Conservation (phyloP, 2,797 vertebrate genomes). For the Heteromormyrus szaboi region DNA sequence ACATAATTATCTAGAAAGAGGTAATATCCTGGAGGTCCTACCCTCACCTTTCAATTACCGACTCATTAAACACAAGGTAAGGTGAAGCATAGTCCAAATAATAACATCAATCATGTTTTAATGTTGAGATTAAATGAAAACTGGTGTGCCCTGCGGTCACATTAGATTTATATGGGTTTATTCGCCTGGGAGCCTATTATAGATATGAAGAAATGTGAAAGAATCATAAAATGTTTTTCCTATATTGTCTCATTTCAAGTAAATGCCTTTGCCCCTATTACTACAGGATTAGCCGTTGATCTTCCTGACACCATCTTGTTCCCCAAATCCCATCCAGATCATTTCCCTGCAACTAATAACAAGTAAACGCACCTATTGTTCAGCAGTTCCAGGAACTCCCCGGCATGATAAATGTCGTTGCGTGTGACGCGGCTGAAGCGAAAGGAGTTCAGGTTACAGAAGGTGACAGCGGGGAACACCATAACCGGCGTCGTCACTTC, state of each 20-base stretch:
- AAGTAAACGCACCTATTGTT: conserved; percentile 81
- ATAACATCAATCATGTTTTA: not conserved
- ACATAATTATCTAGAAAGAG: not conserved
- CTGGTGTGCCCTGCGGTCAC: not conserved
- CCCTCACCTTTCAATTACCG: not conserved
- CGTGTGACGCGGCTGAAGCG: conserved; percentile 92
- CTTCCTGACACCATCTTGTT: not conserved
- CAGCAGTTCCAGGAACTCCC: conserved; percentile 90
- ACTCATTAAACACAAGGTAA: not conserved
- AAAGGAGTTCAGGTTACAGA: conserved; percentile 97
- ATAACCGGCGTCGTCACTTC: conserved; percentile 80
- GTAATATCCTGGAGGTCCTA: not conserved
- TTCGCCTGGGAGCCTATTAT: not conserved
- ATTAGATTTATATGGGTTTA: not conserved
- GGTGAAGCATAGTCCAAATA: not conserved
- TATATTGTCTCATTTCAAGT: not conserved
- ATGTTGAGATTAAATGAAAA: not conserved
- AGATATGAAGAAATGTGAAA: not conserved
- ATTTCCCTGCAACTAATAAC: not conserved
- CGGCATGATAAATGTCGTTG: conserved; percentile 95
- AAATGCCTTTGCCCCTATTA: not conserved
- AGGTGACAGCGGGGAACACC: conserved; percentile 88
- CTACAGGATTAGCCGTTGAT: not conserved
- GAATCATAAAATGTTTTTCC: not conserved
- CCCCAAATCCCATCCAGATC: not conserved